Percentiles rank a stretch among this genome's conserved stretches.
These are phyloP conservation scores for Papilio gigon DNA, from an alignment of 2,888 invertebrate species.

Conservation along the genomic window DNA sequence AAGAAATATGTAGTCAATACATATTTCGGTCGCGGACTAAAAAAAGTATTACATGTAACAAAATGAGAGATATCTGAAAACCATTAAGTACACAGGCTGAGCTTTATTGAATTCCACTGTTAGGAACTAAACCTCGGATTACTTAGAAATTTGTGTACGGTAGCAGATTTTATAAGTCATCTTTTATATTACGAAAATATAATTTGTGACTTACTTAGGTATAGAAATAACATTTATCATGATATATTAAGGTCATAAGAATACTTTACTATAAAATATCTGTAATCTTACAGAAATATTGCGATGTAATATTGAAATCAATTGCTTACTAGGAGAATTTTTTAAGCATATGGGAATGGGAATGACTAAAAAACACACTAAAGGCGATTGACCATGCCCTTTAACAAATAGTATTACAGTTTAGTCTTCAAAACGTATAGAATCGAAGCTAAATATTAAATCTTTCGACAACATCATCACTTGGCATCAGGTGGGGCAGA, in stretches of 20 bases:
- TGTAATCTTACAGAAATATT: not conserved
- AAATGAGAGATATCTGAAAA: constrained; percentile 22
- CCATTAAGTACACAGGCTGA: constrained; percentile 15
- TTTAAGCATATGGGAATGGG: too few species aligned
- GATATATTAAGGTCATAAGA: not conserved
- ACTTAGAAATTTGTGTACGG: constrained; percentile 14
- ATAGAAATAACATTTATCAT: not conserved
- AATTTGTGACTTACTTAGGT: not conserved
- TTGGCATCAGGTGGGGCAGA: too few species aligned
- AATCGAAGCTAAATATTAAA: too few species aligned
- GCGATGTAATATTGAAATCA: not conserved
- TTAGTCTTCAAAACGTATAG: too few species aligned
- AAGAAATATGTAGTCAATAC: constrained; percentile 6
- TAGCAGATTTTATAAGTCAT: constrained; percentile 11
- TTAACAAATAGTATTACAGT: too few species aligned
- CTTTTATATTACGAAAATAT: constrained; percentile 2
- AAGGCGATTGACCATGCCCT: too few species aligned
- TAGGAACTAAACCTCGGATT: constrained; percentile 19
- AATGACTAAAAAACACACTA: too few species aligned
- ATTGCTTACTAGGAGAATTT: not conserved
- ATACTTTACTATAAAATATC: not conserved
- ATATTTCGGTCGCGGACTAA: constrained; percentile 5
- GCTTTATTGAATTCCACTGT: constrained; percentile 20
- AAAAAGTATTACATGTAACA: constrained; percentile 11
- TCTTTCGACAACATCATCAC: too few species aligned